These are phyloP conservation scores for Thymelicus sylvestris DNA, from an alignment of 2,888 invertebrate genomes.

Conservation along the genomic window DNA sequence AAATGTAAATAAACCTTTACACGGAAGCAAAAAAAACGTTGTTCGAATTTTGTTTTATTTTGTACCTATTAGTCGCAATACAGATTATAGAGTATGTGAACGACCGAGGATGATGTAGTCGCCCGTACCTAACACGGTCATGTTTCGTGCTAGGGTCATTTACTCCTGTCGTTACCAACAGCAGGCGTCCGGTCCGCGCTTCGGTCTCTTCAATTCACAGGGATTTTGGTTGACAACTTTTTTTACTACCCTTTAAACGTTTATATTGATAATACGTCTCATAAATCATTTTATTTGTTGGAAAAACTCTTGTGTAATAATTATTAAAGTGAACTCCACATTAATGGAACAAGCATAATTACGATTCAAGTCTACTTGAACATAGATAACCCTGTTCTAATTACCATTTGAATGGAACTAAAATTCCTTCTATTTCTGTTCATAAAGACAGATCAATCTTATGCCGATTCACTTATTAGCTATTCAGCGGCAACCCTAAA, in stretches of 20 bases:
- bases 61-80: constrained; percentile 30
- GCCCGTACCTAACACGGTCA: constrained; percentile 52
- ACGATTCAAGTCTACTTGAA: neutral
- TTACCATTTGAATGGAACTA: neutral
- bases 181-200: constrained; percentile 63
- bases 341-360: too few relatives aligned
- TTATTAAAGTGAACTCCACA: too few relatives aligned
- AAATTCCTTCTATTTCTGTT: constrained; percentile 22
- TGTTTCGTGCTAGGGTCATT: constrained; percentile 69
- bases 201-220: constrained; percentile 66
- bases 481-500: constrained; percentile 6
- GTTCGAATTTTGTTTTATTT: constrained; percentile 28
- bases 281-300: too few relatives aligned
- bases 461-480: neutral
- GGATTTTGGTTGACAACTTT: constrained; percentile 49
- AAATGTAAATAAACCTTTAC: constrained; percentile 14
- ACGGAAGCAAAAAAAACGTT: constrained; percentile 22
- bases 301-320: too few relatives aligned
- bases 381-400: neutral
- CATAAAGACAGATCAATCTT: constrained; percentile 7
- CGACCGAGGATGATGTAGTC: constrained; percentile 34
- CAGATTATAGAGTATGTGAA: constrained; percentile 24
- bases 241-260: neutral
- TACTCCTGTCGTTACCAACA: constrained; percentile 67
- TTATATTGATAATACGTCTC: too few relatives aligned